phyloP scores from a whole-genome alignment of 2,797 vertebrate species.

The Hipposideros larvatus region DNA sequence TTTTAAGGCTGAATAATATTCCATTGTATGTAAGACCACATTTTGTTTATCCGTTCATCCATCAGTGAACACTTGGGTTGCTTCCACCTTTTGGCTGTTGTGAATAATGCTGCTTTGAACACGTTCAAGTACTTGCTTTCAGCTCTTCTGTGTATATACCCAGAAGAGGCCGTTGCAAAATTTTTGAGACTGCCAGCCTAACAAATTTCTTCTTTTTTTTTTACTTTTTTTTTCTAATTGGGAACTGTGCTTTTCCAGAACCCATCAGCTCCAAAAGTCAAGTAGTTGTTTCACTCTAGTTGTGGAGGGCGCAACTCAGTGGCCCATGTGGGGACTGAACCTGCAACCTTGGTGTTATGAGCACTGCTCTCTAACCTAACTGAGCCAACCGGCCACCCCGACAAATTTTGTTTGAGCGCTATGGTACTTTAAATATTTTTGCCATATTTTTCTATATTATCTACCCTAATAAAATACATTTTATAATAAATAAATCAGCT shows the following conservation, averaged over 20 bases:
- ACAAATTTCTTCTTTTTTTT: not conserved
- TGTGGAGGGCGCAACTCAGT: too few species aligned
- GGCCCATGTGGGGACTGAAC: too few species aligned
- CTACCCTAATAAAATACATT: not conserved
- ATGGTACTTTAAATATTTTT: not conserved
- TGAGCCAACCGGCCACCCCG: too few species aligned
- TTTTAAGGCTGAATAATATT: not conserved
- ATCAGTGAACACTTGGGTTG: not conserved
- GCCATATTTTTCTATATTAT: not conserved
- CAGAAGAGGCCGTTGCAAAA: not conserved
- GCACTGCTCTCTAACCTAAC: too few species aligned
- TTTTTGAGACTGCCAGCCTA: not conserved
- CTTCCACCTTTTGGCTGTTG: not conserved
- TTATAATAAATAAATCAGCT: not conserved
- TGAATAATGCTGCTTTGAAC: not conserved
- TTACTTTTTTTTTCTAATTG: too few species aligned
- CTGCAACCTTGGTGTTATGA: too few species aligned
- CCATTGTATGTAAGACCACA: not conserved
- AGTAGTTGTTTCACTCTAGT: too few species aligned
- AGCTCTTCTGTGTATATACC: not conserved
- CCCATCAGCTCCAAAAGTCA: too few species aligned
- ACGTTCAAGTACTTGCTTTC: not conserved
- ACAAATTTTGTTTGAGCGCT: not conserved
- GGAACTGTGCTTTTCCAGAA: too few species aligned
- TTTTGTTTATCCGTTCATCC: not conserved